phyloP scores from a whole-genome alignment of 2,888 invertebrate species.

The Linhomoeus sp. region DNA sequence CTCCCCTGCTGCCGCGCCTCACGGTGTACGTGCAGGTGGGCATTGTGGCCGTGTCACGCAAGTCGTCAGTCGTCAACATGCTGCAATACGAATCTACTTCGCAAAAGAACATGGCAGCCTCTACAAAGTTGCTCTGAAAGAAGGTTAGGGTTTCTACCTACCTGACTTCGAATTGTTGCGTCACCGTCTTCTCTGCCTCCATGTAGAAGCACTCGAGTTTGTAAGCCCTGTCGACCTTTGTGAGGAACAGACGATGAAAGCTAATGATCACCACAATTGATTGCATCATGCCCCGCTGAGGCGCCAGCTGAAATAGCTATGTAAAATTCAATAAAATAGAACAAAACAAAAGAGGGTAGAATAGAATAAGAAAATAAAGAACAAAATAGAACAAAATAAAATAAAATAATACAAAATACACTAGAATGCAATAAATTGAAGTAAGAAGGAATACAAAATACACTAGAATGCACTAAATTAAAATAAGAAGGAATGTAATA shows the following conservation, averaged over 20 bases:
- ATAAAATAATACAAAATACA: too few species aligned
- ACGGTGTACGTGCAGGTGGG: constrained; percentile 6
- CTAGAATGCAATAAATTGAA: neutral
- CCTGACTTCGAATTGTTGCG: neutral
- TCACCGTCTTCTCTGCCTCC: constrained; percentile 5
- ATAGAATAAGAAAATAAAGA: too few species aligned
- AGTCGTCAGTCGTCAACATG: constrained; percentile 4
- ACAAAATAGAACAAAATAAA: too few species aligned
- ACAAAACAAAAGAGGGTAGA: too few species aligned
- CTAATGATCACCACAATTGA: constrained; percentile 6
- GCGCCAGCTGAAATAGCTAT: constrained; percentile 4
- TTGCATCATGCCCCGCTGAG: constrained; percentile 7
- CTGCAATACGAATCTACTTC: neutral
- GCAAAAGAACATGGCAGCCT: neutral
- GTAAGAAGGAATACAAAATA: neutral
- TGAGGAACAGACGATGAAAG: constrained; percentile 5
- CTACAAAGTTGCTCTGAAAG: neutral
- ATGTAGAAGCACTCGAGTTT: constrained; percentile 7
- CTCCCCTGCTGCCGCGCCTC: neutral
- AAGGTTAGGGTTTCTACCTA: neutral
- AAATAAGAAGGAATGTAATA: neutral
- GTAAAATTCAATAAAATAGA: too few species aligned
- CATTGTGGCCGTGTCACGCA: constrained; percentile 5
- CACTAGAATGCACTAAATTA: neutral
- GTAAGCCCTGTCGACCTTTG: constrained; percentile 7